Evolutionary conservation across 2,888 invertebrate species (phyloP).

Genomic region (Philonicus albiceps): DNA sequence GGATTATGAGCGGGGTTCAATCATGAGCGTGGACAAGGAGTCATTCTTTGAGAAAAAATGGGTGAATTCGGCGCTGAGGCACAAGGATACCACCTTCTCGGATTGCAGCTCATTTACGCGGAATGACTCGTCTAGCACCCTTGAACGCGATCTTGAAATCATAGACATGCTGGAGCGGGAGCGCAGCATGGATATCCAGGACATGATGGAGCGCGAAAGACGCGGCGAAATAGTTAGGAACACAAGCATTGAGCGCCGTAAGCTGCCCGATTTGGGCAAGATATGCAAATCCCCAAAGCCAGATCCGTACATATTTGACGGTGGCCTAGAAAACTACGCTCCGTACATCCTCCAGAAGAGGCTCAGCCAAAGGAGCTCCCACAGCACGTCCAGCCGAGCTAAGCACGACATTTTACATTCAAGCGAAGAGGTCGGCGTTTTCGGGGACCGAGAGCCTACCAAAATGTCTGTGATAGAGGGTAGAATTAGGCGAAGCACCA

Average conservation of each 20-base stretch:
- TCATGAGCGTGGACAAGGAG: slow-evolving; percentile 48
- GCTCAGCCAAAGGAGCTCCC: slow-evolving; percentile 58
- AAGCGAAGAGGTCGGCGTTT: neutral
- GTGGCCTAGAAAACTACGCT: neutral
- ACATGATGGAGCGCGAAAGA: slow-evolving; percentile 59
- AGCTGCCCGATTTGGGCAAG: slow-evolving; percentile 60
- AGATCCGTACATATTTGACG: slow-evolving; percentile 4
- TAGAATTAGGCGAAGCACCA: slow-evolving; percentile 57
- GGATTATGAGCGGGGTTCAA: slow-evolving; percentile 47
- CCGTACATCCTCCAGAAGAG: slow-evolving; percentile 51
- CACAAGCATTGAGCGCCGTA: slow-evolving; percentile 53
- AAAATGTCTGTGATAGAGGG: slow-evolving; percentile 62
- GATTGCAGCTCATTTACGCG: slow-evolving; percentile 57
- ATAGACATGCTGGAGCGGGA: slow-evolving; percentile 63
- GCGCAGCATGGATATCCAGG: slow-evolving; percentile 62
- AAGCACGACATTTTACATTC: slow-evolving; percentile 58
- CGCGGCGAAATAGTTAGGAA: neutral
- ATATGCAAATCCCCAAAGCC: slow-evolving; percentile 58
- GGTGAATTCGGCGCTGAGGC: slow-evolving; percentile 50
- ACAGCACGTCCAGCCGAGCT: slow-evolving; percentile 49
- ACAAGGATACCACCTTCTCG: slow-evolving; percentile 59
- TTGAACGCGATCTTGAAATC: slow-evolving; percentile 62
- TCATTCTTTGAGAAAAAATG: slow-evolving; percentile 53
- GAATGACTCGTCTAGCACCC: slow-evolving; percentile 58
- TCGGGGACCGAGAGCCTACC: slow-evolving; percentile 43